phyloP scores from a whole-genome alignment of 2,113 vertebrate species.

The Origma solitaria region DNA sequence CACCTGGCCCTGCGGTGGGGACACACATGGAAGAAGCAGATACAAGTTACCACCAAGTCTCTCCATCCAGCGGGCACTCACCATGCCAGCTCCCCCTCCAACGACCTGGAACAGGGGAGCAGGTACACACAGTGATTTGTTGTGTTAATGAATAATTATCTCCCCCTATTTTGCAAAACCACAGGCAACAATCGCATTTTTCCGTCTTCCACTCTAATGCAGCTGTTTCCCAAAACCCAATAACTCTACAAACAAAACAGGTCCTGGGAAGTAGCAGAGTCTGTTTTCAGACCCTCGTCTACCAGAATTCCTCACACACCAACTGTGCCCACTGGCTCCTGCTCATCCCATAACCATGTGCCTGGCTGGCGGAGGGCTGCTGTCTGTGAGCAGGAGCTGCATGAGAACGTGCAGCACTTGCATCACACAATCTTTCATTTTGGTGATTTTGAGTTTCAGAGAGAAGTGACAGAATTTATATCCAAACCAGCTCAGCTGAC shows the following conservation, averaged over 20 bases:
- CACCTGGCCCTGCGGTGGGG: background rate
- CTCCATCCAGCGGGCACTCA: background rate
- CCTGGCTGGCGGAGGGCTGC: background rate
- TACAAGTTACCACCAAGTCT: background rate
- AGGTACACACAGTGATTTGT: background rate
- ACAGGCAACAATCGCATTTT: background rate
- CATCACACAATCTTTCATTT: background rate
- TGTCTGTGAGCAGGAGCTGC: background rate
- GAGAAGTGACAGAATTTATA: background rate
- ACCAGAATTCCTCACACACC: background rate
- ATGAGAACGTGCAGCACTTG: background rate
- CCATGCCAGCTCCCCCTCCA: background rate
- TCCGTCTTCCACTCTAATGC: background rate
- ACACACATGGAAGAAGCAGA: background rate
- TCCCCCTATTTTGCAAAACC: background rate
- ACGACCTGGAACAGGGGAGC: background rate
- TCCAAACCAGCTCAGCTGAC: slow-evolving; percentile 13
- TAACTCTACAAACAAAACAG: background rate
- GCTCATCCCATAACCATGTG: background rate
- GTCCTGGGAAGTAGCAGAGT: accelerated
- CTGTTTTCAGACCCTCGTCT: background rate
- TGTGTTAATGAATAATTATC: accelerated
- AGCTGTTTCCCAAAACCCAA: background rate
- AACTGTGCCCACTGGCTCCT: background rate
- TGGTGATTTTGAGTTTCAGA: background rate